phyloP scores from a whole-genome alignment of 2,888 invertebrate genomes.

The Drosophila bunnanda region DNA sequence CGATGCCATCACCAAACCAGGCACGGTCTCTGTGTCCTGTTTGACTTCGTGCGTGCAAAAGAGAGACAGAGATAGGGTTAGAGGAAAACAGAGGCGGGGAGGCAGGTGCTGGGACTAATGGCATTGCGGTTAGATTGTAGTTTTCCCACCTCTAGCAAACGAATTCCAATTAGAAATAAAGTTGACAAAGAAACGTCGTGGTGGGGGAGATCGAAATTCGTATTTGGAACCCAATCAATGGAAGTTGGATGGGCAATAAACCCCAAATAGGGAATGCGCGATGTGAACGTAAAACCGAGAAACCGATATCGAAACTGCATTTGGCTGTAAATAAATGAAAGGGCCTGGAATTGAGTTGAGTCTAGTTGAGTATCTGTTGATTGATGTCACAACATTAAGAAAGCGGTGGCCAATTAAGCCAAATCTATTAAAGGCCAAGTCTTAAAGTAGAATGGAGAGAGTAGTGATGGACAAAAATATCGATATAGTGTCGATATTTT shows the following conservation, averaged over 20 bases:
- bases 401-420: slow-evolving; percentile 75
- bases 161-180: slow-evolving; percentile 62
- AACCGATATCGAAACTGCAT: slow-evolving; percentile 37
- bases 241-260: slow-evolving; percentile 25
- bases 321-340: slow-evolving; percentile 22
- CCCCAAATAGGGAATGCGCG: slow-evolving; percentile 50
- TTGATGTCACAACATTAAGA: slow-evolving; percentile 74
- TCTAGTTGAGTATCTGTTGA: slow-evolving; percentile 62
- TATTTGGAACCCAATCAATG: slow-evolving; percentile 24
- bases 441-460: not conserved
- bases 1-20: slow-evolving; percentile 48
- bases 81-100: not conserved
- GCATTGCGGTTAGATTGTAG: slow-evolving; percentile 61
- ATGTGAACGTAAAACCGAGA: slow-evolving; percentile 40
- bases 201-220: slow-evolving; percentile 6
- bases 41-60: slow-evolving; percentile 36
- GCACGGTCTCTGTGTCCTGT: slow-evolving; percentile 16
- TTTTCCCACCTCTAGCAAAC: slow-evolving; percentile 39
- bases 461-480: not conserved
- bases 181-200: slow-evolving; percentile 36
- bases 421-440: slow-evolving; percentile 63
- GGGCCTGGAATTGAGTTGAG: slow-evolving; percentile 18
- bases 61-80: not conserved
- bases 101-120: slow-evolving; percentile 55
- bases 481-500: not conserved